A percentile compares a stretch with the other conserved stretches of the same genome.
phyloP scores from a whole-genome alignment of 2,888 invertebrate genomes.

The Cerastis rubricosa region DNA sequence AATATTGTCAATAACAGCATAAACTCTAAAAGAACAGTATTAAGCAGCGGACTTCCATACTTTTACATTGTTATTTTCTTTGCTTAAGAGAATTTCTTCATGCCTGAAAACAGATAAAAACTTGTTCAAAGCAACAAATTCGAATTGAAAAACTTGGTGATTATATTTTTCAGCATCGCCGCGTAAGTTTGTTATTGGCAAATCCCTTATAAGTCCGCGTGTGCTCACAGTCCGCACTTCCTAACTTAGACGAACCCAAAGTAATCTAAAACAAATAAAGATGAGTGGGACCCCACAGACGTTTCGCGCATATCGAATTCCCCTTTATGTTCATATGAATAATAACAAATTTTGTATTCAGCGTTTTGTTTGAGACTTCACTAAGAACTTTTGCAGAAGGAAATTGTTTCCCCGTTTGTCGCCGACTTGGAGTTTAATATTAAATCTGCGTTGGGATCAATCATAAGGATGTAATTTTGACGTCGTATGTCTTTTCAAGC shows the following conservation, averaged over 20 bases:
- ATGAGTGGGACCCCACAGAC: conserved; percentile 85
- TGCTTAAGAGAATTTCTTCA: conserved; percentile 52
- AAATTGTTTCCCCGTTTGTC: conserved; percentile 70
- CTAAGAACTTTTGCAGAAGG: conserved; percentile 69
- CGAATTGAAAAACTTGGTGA: conserved; percentile 84
- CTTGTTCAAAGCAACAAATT: conserved; percentile 73
- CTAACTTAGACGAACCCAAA: conserved; percentile 84
- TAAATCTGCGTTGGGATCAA: conserved; percentile 60
- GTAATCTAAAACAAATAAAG: conserved; percentile 90
- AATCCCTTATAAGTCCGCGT: conserved; percentile 82
- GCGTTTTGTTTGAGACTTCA: conserved; percentile 72
- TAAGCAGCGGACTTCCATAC: conserved; percentile 40
- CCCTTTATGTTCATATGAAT: conserved; percentile 83
- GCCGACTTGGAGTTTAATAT: conserved; percentile 61
- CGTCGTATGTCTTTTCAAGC: conserved; percentile 32
- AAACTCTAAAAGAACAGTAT: conserved; percentile 43
- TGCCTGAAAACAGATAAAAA: conserved; percentile 60
- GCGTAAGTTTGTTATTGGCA: conserved; percentile 67
- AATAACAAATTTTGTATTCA: conserved; percentile 82
- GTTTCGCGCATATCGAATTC: conserved; percentile 85
- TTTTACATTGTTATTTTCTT: conserved; percentile 52
- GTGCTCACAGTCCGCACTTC: conserved; percentile 78
- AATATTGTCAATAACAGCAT: conserved; percentile 43
- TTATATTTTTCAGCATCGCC: conserved; percentile 78
- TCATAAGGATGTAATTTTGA: conserved; percentile 55